phyloP scores from a whole-genome alignment of 2,113 vertebrate genomes.

The Trogon surrucura region DNA sequence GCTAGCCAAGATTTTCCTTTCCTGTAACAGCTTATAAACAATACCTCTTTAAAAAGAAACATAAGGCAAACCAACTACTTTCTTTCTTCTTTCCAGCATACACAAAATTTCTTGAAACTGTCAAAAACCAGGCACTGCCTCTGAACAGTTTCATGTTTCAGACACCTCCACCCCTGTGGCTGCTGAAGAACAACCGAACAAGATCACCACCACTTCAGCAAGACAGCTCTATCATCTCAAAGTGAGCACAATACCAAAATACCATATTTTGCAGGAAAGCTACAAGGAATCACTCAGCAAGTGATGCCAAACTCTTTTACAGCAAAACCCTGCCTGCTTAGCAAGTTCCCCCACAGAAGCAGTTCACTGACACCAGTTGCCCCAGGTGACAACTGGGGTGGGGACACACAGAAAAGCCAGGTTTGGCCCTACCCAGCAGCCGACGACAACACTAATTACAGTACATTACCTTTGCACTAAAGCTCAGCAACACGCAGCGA shows the following conservation, averaged over 20 bases:
- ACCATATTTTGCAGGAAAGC: background rate
- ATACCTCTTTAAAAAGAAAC: background rate
- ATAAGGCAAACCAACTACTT: background rate
- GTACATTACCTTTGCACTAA: background rate
- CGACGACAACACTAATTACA: rapidly evolving
- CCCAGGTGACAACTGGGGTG: background rate
- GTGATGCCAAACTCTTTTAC: background rate
- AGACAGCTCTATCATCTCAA: rapidly evolving
- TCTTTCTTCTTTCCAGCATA: background rate
- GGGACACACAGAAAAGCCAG: background rate
- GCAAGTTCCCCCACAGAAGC: background rate
- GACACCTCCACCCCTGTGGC: background rate
- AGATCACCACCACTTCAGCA: rapidly evolving
- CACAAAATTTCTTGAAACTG: background rate
- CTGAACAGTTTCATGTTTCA: rapidly evolving
- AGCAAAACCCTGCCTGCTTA: rapidly evolving
- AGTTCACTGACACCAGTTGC: background rate
- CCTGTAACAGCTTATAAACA: background rate
- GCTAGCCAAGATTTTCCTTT: background rate
- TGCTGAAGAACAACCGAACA: background rate
- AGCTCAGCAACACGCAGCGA: background rate
- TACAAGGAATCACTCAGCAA: rapidly evolving
- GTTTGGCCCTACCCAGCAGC: background rate
- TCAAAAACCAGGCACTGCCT: background rate
- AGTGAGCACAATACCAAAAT: rapidly evolving